Evolutionary conservation across 2,113 vertebrate genomes (phyloP), one percentile per base, ranked within the genome.

Genomic region (Macaca nemestrina): DNA sequence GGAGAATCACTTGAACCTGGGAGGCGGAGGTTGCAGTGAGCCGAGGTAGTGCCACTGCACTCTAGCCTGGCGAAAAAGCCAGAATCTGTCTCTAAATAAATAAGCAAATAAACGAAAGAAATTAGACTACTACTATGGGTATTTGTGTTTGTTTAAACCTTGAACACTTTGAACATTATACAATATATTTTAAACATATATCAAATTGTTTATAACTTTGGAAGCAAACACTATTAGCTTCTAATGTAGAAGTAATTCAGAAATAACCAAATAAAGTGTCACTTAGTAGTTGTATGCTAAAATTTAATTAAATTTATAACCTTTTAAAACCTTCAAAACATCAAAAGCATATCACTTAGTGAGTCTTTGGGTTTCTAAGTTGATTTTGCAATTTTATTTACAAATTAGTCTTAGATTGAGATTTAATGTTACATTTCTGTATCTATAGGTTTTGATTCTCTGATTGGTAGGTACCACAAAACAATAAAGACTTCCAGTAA

Each of bases 371-470:
- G 45, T 48, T 94, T 94, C 23, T 82, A 61, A 67, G 67, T 11
- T 70, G 50, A 86, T 89, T 92, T 95, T 85, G 48, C 40, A 84
- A 85, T 30, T 94, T 91, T 68, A n/a, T 72, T 91, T 92, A 82
- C 20, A 90, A 90, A 52, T 82, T 35, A 90, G 76, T 30, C 81
- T 67, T 55, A 61, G 57, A 32, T 57, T 68, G 27, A 80, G 6
- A n/a, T 90, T 90, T 95, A 35, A n/a, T 68, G 79, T 70, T 75
- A 40, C 22, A 4, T 3, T 59, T 48, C 3, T n/a, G 0, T 83
- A 52, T 20, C 17, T 22, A 27, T 50, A 75, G 68, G 67, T 8
- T 81, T 61, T 73, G 38, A 93, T 12, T 30, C 32, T 75, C 55
- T 79, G 50, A 68, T 64, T 57, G 35, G 6, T 68, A 10, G 23